Evolutionary conservation across 2,888 invertebrate species (phyloP).

Genomic region (Thumatha senex): DNA sequence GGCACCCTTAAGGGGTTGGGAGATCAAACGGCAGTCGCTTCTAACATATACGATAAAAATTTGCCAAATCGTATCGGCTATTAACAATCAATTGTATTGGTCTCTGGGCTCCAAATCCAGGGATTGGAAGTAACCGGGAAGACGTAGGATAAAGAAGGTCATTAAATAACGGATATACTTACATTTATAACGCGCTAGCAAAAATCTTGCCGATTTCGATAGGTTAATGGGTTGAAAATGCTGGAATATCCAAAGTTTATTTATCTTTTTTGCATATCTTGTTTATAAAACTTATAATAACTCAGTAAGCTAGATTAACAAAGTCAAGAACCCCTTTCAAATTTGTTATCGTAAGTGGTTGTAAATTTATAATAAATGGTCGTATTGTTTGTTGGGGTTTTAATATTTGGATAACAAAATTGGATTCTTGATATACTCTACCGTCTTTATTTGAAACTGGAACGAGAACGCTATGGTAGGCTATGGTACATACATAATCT

Average conservation of each 20-base stretch:
- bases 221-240: constrained; percentile 15
- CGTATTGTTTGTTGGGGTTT: not conserved
- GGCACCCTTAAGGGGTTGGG: no score
- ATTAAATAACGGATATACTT: constrained; percentile 10
- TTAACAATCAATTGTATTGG: no score
- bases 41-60: no score
- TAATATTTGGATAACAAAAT: constrained; percentile 3
- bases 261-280: constrained; percentile 23
- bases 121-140: no score
- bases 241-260: constrained; percentile 29
- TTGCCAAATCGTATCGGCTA: no score
- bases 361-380: not conserved
- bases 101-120: no score
- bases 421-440: not conserved
- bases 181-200: constrained; percentile 26
- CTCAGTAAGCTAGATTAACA: constrained; percentile 36
- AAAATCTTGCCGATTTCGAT: constrained; percentile 28
- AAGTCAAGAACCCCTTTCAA: constrained; percentile 44
- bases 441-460: not conserved
- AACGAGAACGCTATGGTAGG: no score
- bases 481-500: no score
- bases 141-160: no score
- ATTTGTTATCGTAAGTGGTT: not conserved
- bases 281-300: constrained; percentile 37
- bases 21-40: no score